A percentile compares a stretch with the other conserved stretches of the same genome.
Evolutionary conservation across 2,888 invertebrate species (phyloP).

Genomic region (Pterobdella sp.): DNA sequence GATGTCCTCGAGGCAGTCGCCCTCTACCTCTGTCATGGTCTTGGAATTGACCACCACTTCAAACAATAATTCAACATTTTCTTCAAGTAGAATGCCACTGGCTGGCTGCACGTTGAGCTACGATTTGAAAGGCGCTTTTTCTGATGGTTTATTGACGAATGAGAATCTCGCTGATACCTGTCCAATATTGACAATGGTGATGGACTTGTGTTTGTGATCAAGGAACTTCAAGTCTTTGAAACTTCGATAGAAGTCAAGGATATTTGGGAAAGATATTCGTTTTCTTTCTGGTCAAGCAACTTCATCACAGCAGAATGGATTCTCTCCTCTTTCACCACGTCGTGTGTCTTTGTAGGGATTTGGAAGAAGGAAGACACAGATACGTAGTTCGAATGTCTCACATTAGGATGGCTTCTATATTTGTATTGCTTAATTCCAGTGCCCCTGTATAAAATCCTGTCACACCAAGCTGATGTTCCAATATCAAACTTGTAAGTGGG

Average conservation of each 20-base stretch:
- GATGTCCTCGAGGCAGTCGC: slow-evolving; percentile 79
- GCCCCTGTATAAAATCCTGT: slow-evolving; percentile 86
- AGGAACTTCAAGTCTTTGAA: slow-evolving; percentile 79
- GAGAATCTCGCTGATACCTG: slow-evolving; percentile 69
- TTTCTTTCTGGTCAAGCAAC: slow-evolving; percentile 87
- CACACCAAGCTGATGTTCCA: slow-evolving; percentile 95
- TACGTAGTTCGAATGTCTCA: slow-evolving; percentile 91
- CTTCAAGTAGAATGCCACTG: slow-evolving; percentile 62
- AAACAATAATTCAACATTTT: slow-evolving; percentile 76
- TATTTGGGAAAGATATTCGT: slow-evolving; percentile 92
- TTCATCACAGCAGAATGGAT: slow-evolving; percentile 93
- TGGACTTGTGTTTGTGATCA: slow-evolving; percentile 69
- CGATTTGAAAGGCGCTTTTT: slow-evolving; percentile 76
- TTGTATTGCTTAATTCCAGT: slow-evolving; percentile 63
- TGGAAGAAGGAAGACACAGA: slow-evolving; percentile 63
- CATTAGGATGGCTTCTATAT: slow-evolving; percentile 74
- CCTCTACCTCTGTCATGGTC: slow-evolving; percentile 71
- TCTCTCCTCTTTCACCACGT: slow-evolving; percentile 58
- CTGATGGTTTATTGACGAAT: slow-evolving; percentile 83
- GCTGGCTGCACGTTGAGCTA: slow-evolving; percentile 83
- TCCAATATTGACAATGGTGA: slow-evolving; percentile 84
- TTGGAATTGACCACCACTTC: slow-evolving; percentile 76
- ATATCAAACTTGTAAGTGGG: slow-evolving; percentile 97
- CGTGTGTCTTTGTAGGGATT: too few relatives aligned
- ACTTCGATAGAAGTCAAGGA: slow-evolving; percentile 69